Evolutionary conservation across 2,797 vertebrate genomes (phyloP), one percentile per base, ranked within the genome.

Genomic region (Bryconaethiops microstoma): DNA sequence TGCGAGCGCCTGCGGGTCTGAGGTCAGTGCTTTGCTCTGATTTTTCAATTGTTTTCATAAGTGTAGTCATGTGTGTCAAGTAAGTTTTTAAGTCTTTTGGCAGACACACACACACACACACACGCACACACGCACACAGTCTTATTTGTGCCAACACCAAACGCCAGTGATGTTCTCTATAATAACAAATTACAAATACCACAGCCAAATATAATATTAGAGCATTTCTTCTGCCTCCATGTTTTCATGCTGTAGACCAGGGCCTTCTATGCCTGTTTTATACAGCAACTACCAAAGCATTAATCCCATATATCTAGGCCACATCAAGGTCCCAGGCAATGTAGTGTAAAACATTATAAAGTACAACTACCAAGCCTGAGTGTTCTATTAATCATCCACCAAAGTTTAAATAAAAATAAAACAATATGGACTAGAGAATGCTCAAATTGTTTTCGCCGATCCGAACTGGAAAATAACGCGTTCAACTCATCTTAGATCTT

Each of bases 21-120:
- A 78, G 67, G 67, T 81, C 77, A 81, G 54, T 69, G 76, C 75
- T 71, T 62, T 70, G 76, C 72, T 79, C 69, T 73, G 64, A 65
- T 59, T 74, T 84, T 81, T 65, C 55, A 83, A 73, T 83, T 81
- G 76, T 76, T 80, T 86, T 76, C 80, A 63, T 73, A 79, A 76
- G 72, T 77, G 48, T 63, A 25, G 45, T 69, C 54, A 67, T 74
- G n/a, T 83, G 57, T 78, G 25, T 29, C 50, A 73, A 74, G 76
- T 69, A 54, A n/a, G 35, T 77, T 62, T 79, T 10, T 62, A 69
- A 62, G 29, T 76, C 19, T 9, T 45, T 42, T 25, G 8, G 50
- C 13, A 48, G 14, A 21, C 59, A 45, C 80, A 74, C 50, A 74
- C 69, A 73, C 62, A 45, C 71, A 69, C 59, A 54, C 52, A 71